Evolutionary conservation across 1,140 invertebrate genomes (phyloP).

Genomic region (Littorina saxatilis): DNA sequence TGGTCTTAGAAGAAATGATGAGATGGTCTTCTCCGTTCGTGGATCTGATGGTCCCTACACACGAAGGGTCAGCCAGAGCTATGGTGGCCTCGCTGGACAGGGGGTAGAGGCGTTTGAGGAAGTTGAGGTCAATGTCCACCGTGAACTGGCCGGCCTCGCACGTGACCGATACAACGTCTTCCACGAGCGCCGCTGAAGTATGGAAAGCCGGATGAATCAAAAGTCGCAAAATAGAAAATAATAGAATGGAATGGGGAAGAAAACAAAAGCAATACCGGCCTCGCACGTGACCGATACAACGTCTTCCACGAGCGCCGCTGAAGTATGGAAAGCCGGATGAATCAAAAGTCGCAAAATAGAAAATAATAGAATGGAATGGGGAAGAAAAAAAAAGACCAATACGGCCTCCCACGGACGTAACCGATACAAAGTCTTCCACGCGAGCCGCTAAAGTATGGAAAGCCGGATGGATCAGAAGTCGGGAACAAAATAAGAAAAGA

Average conservation of each 20-base stretch:
- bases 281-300: slow-evolving; percentile 17
- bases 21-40: background rate
- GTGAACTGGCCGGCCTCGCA: slow-evolving; percentile 23
- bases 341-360: background rate
- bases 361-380: too few species aligned
- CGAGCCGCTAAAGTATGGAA: slow-evolving; percentile 15
- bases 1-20: background rate
- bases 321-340: background rate
- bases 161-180: slow-evolving; percentile 22
- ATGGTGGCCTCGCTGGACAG: background rate
- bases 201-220: background rate
- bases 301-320: slow-evolving; percentile 31
- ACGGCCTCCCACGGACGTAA: slow-evolving; percentile 18
- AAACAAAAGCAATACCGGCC: too few species aligned
- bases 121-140: slow-evolving; percentile 17
- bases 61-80: slow-evolving; percentile 20
- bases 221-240: background rate
- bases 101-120: slow-evolving; percentile 29
- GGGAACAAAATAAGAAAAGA: background rate
- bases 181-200: slow-evolving; percentile 20
- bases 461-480: background rate
- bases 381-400: too few species aligned
- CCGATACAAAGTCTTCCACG: slow-evolving; percentile 20
- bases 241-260: too few species aligned
- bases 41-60: background rate